Conservation (phyloP, 2,113 vertebrate species). For the Aegithalos caudatus region DNA sequence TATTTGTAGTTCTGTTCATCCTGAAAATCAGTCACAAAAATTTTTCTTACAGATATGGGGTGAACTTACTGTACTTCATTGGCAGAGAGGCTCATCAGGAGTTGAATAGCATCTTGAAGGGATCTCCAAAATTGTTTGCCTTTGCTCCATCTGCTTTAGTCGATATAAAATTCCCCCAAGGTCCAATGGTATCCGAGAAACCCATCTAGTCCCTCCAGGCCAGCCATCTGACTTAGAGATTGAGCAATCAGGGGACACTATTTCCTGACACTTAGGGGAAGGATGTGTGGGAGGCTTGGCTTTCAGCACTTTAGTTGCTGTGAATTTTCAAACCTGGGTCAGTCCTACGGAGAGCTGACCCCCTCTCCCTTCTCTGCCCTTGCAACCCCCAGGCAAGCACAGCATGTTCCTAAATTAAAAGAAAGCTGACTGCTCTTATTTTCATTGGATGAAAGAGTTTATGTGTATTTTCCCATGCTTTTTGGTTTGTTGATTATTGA, state of each 20-base stretch:
- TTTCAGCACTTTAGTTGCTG: constrained; percentile 1
- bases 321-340: constrained; percentile 45
- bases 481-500: not conserved
- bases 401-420: constrained; percentile 21
- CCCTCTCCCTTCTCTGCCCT: not conserved
- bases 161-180: not conserved
- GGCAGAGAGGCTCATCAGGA: not conserved
- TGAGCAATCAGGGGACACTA: constrained; percentile 22
- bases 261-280: constrained; percentile 33
- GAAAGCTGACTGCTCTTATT: constrained; percentile 17
- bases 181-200: constrained; percentile 11
- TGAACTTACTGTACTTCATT: not conserved
- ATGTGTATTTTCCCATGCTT: not conserved
- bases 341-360: constrained; percentile 23
- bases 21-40: not conserved
- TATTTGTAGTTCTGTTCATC: not conserved
- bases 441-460: constrained; percentile 24
- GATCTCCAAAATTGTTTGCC: not conserved
- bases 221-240: constrained; percentile 12
- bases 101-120: not conserved
- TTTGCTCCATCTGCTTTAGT: not conserved
- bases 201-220: not conserved
- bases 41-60: not conserved
- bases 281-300: constrained; percentile 27
- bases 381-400: constrained; percentile 2